Evolutionary conservation across 2,797 vertebrate genomes (phyloP).

Genomic region (Sebastes kiyomatsui): DNA sequence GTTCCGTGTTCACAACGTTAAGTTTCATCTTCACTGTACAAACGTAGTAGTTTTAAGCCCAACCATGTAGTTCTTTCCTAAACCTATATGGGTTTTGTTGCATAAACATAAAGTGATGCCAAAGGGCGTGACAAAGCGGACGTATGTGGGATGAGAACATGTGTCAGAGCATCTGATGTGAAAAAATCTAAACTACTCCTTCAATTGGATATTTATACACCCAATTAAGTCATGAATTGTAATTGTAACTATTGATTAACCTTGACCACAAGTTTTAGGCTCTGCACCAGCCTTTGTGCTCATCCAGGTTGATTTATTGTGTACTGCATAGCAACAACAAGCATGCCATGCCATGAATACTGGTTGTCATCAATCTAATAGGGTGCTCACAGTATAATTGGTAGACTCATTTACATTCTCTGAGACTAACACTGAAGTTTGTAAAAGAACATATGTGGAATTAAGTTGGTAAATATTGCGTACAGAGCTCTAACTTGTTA

Average conservation of each 20-base stretch:
- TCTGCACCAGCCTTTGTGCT: neutral
- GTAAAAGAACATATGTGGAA: constrained; percentile 25
- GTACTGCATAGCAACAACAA: constrained; percentile 24
- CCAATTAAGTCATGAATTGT: neutral
- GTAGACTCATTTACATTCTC: constrained; percentile 20
- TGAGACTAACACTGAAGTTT: constrained; percentile 7
- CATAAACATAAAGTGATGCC: too few relatives aligned
- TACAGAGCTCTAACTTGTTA: constrained; percentile 39
- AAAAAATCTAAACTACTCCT: neutral
- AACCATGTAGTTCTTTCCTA: too few relatives aligned
- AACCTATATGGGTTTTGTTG: too few relatives aligned
- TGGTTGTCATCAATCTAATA: constrained; percentile 13
- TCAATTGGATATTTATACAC: neutral
- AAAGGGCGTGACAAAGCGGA: too few relatives aligned
- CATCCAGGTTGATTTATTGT: constrained; percentile 8
- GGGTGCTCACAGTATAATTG: constrained; percentile 13
- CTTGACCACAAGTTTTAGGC: neutral
- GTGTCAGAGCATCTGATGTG: too few relatives aligned
- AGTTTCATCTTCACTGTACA: too few relatives aligned
- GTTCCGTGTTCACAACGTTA: too few relatives aligned
- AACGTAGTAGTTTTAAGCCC: too few relatives aligned
- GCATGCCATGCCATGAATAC: neutral
- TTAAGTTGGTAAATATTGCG: constrained; percentile 15
- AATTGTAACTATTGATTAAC: constrained; percentile 20
- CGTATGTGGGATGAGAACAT: too few relatives aligned